Conservation (phyloP, 1,140 invertebrate species). For the Bombus superbus region DNA sequence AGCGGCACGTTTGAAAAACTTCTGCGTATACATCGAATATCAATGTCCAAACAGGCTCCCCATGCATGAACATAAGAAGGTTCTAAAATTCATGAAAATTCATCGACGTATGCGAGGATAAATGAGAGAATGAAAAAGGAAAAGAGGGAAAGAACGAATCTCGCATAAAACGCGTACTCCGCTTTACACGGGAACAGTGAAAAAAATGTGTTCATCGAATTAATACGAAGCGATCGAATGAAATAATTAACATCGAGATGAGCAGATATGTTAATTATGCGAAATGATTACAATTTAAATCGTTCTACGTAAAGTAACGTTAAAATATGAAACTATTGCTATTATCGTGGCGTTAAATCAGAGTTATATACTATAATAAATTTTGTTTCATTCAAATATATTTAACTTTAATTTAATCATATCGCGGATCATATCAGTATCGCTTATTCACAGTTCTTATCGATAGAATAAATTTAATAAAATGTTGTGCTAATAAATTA, state of each 20-base stretch:
- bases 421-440: neutral
- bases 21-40: conserved; percentile 27
- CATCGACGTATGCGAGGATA: neutral
- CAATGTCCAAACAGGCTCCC: neutral
- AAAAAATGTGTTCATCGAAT: neutral
- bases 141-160: neutral
- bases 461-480: neutral
- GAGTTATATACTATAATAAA: neutral
- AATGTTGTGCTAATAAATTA: neutral
- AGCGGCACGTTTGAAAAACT: neutral
- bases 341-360: neutral
- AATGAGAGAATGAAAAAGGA: neutral
- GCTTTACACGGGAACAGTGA: too few species aligned
- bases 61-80: neutral
- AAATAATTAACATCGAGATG: neutral
- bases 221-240: neutral
- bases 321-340: neutral
- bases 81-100: conserved; percentile 39
- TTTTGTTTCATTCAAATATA: neutral
- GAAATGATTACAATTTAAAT: neutral
- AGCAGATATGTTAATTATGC: neutral
- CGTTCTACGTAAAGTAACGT: neutral
- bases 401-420: neutral
- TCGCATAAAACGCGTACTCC: neutral
- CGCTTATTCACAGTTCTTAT: neutral